phyloP scores from a whole-genome alignment of 2,888 invertebrate genomes.

The Hemaris fuciformis region DNA sequence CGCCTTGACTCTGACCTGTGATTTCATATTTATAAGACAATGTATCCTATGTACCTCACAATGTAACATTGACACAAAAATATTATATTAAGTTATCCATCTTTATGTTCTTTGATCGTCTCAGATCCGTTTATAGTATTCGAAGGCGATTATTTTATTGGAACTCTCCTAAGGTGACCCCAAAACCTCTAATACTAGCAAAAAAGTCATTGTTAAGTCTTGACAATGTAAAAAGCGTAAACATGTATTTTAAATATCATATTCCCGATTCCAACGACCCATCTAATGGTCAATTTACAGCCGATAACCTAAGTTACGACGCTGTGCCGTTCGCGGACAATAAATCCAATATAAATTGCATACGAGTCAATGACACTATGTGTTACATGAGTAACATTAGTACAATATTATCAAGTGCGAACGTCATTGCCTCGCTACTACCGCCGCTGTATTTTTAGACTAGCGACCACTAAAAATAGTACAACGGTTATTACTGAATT shows the following conservation, averaged over 20 bases:
- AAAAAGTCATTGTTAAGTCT: neutral
- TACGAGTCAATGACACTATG: constrained; percentile 71
- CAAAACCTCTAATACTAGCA: too few relatives aligned
- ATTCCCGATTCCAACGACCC: constrained; percentile 37
- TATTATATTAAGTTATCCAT: neutral
- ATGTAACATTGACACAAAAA: constrained; percentile 7
- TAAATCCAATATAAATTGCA: constrained; percentile 67
- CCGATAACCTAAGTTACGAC: constrained; percentile 44
- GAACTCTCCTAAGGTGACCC: too few relatives aligned
- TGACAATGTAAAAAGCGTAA: neutral
- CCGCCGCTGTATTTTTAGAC: constrained; percentile 75
- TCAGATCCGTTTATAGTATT: neutral
- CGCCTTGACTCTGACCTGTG: constrained; percentile 1
- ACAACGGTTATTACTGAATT: constrained; percentile 79
- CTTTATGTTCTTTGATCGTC: neutral
- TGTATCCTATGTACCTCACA: neutral
- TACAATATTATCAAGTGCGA: constrained; percentile 69
- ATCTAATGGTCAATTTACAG: constrained; percentile 43
- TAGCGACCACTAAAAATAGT: constrained; percentile 80
- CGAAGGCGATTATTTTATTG: too few relatives aligned
- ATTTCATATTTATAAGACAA: constrained; percentile 20
- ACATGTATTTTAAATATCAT: constrained; percentile 17
- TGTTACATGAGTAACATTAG: constrained; percentile 64
- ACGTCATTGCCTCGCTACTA: constrained; percentile 65
- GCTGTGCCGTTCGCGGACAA: constrained; percentile 46